A percentile compares a stretch with the other conserved stretches of the same genome.
Conservation (phyloP, 2,888 invertebrate species). For the Leptopilina drosophilae region DNA sequence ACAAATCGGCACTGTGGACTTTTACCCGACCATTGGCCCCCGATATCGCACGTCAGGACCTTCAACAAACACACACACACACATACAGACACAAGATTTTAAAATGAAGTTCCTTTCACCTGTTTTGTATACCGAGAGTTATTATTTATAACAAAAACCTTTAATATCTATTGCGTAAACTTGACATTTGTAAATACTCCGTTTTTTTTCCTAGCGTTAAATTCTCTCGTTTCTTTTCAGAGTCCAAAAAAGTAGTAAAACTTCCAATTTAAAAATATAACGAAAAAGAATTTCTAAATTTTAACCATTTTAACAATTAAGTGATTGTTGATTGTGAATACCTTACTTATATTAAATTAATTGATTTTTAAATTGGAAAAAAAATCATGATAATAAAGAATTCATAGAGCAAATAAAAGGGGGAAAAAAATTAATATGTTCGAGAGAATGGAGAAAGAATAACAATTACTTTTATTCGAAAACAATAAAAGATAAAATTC, state of each 20-base stretch:
- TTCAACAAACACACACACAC: slow-evolving; percentile 69
- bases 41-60: slow-evolving; percentile 90
- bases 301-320: no score
- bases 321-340: no score
- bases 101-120: slow-evolving; percentile 54
- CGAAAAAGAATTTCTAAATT: no score
- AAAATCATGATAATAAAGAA: background rate
- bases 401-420: no score
- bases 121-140: slow-evolving; percentile 15
- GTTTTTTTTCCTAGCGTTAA: background rate
- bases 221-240: background rate
- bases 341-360: no score
- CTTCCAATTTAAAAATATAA: no score
- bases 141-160: slow-evolving; percentile 11
- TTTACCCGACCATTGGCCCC: slow-evolving; percentile 90
- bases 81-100: slow-evolving; percentile 17
- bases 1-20: slow-evolving; percentile 91
- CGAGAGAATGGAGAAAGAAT: no score
- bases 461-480: no score
- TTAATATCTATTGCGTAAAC: slow-evolving; percentile 19
- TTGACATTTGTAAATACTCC: background rate
- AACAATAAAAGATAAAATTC: background rate
- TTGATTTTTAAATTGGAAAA: no score
- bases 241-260: background rate
- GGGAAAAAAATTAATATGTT: no score